Evolutionary conservation across 2,888 invertebrate species (phyloP), one percentile per base, ranked within the genome.

Genomic region (Sphinx pinastri): DNA sequence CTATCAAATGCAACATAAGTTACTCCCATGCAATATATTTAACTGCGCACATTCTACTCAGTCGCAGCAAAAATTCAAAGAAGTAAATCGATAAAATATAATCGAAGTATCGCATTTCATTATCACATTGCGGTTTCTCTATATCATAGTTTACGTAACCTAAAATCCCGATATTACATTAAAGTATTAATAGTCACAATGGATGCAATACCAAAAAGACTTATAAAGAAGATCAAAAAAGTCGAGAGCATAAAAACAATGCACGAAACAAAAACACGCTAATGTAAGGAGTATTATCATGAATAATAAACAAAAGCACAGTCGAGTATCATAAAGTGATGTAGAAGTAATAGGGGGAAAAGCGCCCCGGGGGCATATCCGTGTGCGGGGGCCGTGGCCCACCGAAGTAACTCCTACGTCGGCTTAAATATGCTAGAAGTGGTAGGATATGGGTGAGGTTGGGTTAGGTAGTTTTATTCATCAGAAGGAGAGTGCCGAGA

Each of bases 281-380:
- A 90, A 91, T 91, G 90, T 89, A 87, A 76, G 83, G 82, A 80
- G 86, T 88, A 92, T 92, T 91, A 91, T 84, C 88, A 89, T 92
- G 89, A 91, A 91, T 91, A 92, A 92, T 92, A 92, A 88, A 92
- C n/a, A 88, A 89, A 88, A 87, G 84, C 81, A 87, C 88, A 84
- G 87, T 84, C 81, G 84, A 86, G 88, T 87, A 92, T 90, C 90
- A 91, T 90, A 92, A 92, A 92, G 89, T 86, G 91, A 90, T 89
- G 88, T 86, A 89, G 88, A 89, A 88, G 89, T 88, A 91, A 92
- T 88, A 87, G 88, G 86, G 86, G 88, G 85, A 86, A 92, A 91
- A 91, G 77, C 81, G 87, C 86, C 90, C 85, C 87, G 49, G 54
- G 86, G 89, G 76, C 77, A 71, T 55, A 16, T 10, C 55, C 73